Evolutionary conservation across 2,888 invertebrate genomes (phyloP), one percentile per base, ranked within the genome.

Genomic region (Sclerodermus sp.): DNA sequence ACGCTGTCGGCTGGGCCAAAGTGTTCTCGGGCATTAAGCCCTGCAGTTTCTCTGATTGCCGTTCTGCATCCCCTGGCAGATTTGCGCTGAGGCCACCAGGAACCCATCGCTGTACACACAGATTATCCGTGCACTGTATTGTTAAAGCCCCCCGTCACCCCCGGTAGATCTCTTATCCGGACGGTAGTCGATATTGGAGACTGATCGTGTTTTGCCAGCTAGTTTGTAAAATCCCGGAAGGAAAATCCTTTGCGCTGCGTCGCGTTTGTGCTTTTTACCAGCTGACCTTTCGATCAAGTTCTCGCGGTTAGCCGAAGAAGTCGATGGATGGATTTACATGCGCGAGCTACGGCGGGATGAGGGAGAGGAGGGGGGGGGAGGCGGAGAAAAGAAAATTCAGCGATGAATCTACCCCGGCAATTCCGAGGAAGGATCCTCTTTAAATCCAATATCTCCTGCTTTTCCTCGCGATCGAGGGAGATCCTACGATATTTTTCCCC

Each of bases 21-120:
- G 42, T 45, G 32, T 44, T 15, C 34, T 49, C 30, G 47, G 37
- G 45, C 58, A 45, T 45, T 29, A 53, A 55, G 50, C 38, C 12
- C 46, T 2, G 31, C 41, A 40, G 44, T 49, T 51, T 44, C 56
- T 47, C 51, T 44, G 57, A 60, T 60, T 57, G 49, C 41, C 29
- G 31, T 13, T 16, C 2, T 16, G 43, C 30, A 23, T 10, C 40
- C 29, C 29, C 39, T 34, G 41, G 13, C 38, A 29, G 49, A 43
- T 46, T 41, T 29, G 34, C 38, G 23, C 30, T 12, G 34, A 17
- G 39, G 17, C 12, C 38, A 14, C 34, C 32, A 29, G 41, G 18
- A 29, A 16, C 12, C 8, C 17, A 12, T 32, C 16, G 16, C 14
- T n/a, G 36, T 5, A 36, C n/a, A 36, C 14, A 23, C 23, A 8